A percentile compares a stretch with the other conserved stretches of the same genome.
phyloP scores from a whole-genome alignment of 1,140 invertebrate genomes.

The Tetranychus urticae region DNA sequence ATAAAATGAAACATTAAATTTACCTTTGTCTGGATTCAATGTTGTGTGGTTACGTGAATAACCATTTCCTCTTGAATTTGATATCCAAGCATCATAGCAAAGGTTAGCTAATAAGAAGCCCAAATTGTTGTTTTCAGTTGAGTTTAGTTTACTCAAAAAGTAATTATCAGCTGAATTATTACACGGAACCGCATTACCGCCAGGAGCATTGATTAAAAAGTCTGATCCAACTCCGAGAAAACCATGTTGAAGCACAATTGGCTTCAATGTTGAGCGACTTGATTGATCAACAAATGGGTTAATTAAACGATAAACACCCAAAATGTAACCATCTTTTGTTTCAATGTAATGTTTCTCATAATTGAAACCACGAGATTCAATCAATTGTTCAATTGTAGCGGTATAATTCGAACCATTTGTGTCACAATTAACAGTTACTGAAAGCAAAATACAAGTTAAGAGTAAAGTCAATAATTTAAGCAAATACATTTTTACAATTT shows the following conservation, averaged over 20 bases:
- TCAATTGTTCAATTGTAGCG: not conserved
- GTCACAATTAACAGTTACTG: too few species aligned
- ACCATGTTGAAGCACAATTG: constrained; percentile 43
- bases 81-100: constrained; percentile 20
- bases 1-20: constrained; percentile 3
- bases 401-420: not conserved
- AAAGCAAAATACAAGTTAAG: too few species aligned
- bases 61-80: constrained; percentile 18
- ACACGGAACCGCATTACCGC: not conserved
- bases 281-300: not conserved
- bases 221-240: constrained; percentile 35
- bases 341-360: constrained; percentile 4
- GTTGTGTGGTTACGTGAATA: constrained; percentile 15
- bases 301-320: constrained; percentile 4
- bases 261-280: constrained; percentile 7
- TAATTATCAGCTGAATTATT: not conserved
- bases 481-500: too few species aligned
- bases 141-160: not conserved
- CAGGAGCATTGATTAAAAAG: not conserved
- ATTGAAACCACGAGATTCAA: constrained; percentile 7
- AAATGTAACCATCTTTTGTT: constrained; percentile 6
- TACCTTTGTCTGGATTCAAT: constrained; percentile 20
- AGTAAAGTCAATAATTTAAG: too few species aligned
- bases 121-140: constrained; percentile 1
- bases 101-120: constrained; percentile 15